Evolutionary conservation across 2,113 vertebrate genomes (phyloP).

Genomic region (Heterotilapia buettikoferi): DNA sequence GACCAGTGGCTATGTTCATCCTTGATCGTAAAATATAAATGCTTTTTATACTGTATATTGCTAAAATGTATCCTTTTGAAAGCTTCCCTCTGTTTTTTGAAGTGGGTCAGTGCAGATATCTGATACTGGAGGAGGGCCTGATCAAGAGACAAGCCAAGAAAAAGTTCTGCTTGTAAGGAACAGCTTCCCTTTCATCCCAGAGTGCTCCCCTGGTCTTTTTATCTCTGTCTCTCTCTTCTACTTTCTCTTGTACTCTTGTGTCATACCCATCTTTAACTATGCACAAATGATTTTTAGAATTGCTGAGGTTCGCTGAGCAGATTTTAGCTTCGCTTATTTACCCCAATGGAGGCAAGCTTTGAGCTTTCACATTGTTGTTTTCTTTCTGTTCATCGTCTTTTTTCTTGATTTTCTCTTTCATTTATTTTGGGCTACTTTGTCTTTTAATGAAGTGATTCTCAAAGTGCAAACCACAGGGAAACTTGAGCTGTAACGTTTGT

Average conservation of each 20-base stretch:
- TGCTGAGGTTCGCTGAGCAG: background rate
- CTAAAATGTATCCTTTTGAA: background rate
- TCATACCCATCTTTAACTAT: background rate
- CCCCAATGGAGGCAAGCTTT: background rate
- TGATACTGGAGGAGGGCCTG: background rate
- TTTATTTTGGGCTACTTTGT: background rate
- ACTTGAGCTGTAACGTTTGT: background rate
- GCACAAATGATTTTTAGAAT: conserved; percentile 1
- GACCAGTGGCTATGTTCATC: background rate
- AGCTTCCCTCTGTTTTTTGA: background rate
- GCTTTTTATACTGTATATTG: background rate
- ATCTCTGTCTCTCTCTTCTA: background rate
- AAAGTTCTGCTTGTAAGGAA: background rate
- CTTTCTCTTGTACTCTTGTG: background rate
- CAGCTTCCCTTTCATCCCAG: background rate
- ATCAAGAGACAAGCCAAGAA: background rate
- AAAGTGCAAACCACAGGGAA: background rate
- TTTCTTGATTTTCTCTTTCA: background rate
- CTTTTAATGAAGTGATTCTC: background rate
- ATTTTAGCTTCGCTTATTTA: background rate
- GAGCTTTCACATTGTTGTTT: background rate
- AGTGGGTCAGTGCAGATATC: conserved; percentile 37
- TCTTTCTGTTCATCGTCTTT: background rate
- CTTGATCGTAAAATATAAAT: background rate
- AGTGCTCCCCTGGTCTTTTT: background rate